Conservation (phyloP, 2,113 vertebrate genomes). For the Hydrochoerus hydrochaeris region DNA sequence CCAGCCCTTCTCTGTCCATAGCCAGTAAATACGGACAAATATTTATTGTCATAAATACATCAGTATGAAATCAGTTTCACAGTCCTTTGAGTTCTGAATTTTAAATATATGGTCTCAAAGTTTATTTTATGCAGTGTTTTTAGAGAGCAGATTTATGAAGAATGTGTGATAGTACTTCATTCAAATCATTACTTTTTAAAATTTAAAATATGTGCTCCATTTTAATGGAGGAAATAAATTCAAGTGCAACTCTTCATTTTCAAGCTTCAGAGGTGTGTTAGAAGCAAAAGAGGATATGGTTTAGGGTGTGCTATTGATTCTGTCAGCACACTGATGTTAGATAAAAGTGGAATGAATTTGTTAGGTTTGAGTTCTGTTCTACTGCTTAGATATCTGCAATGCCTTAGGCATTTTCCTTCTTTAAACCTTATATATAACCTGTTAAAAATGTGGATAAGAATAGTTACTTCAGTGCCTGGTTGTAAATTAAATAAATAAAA, state of each 20-base stretch:
- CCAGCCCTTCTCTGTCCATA: neutral
- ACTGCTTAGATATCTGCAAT: neutral
- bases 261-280: neutral
- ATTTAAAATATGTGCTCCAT: neutral
- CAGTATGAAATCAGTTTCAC: neutral
- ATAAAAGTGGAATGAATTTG: neutral
- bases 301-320: neutral
- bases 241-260: neutral
- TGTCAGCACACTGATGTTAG: neutral
- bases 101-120: neutral
- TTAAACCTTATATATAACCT: constrained; percentile 14
- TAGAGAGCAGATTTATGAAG: neutral
- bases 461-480: neutral
- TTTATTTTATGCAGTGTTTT: neutral
- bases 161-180: neutral
- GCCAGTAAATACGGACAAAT: neutral
- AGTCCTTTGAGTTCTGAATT: neutral
- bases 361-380: neutral
- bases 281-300: neutral
- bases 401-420: neutral
- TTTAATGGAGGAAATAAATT: constrained; percentile 29
- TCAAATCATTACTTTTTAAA: neutral
- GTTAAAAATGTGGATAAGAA: neutral
- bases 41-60: neutral
- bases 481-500: constrained; percentile 41